Percentiles rank a stretch among this genome's conserved stretches.
Conservation (phyloP, 53 echinoderm and acorn worm genomes). For the Antedon mediterranea region DNA sequence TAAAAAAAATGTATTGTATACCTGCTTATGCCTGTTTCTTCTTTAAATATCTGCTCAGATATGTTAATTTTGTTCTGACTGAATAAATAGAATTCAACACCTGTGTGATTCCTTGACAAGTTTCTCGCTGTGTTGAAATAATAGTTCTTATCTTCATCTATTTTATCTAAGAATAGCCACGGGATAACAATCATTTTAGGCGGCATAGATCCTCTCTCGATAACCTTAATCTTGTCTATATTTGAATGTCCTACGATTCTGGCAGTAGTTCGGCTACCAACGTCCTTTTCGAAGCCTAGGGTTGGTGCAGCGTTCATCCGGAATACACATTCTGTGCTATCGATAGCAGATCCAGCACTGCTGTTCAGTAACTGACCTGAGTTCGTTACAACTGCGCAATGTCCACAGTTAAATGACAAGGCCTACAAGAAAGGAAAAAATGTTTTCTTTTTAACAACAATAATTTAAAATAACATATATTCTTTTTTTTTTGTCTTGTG, state of each 20-base stretch:
- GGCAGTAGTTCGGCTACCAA: slow-evolving; percentile 46
- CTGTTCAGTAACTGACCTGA: slow-evolving; percentile 54
- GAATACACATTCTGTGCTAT: slow-evolving; percentile 48
- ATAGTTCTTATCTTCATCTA: slow-evolving; percentile 17
- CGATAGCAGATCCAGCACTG: slow-evolving; percentile 44
- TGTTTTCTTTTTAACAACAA: too few species aligned
- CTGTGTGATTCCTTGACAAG: slow-evolving; percentile 26
- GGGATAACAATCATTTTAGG: slow-evolving; percentile 33
- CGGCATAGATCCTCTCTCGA: background rate
- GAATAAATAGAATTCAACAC: slow-evolving; percentile 38
- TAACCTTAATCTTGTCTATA: slow-evolving; percentile 16
- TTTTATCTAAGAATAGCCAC: slow-evolving; percentile 37
- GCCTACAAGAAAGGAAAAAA: slow-evolving; percentile 7
- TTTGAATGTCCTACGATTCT: slow-evolving; percentile 68
- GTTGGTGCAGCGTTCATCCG: slow-evolving; percentile 69
- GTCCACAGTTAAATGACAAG: slow-evolving; percentile 35
- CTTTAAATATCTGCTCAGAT: slow-evolving; percentile 43
- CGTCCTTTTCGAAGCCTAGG: slow-evolving; percentile 44
- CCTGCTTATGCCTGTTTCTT: slow-evolving; percentile 54
- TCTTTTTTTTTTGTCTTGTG: too few species aligned
- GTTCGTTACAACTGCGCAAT: slow-evolving; percentile 57
- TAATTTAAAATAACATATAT: too few species aligned
- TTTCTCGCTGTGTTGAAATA: slow-evolving; percentile 30
- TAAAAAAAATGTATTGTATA: background rate
- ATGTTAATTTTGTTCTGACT: slow-evolving; percentile 42